phyloP scores from a whole-genome alignment of 2,888 invertebrate genomes.

The Plagodis pulveraria region DNA sequence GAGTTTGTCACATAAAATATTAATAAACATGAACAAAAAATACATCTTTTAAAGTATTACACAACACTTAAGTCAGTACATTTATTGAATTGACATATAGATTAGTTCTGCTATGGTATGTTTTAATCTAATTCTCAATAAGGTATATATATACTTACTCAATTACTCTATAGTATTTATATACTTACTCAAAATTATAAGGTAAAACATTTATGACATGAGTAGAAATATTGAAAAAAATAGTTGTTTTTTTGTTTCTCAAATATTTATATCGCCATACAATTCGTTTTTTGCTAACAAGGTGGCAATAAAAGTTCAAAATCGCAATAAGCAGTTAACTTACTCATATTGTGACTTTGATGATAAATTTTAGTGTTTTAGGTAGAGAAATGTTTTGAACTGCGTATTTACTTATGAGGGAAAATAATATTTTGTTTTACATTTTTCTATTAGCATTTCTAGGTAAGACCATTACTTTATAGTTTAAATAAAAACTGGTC shows the following conservation, averaged over 20 bases:
- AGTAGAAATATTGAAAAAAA: too few relatives aligned
- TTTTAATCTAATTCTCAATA: too few relatives aligned
- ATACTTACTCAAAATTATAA: not conserved
- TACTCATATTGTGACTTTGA: not conserved
- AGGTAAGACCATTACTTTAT: not conserved
- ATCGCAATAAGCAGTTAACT: slow-evolving; percentile 3
- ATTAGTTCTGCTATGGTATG: too few relatives aligned
- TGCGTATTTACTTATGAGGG: not conserved
- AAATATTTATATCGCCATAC: not conserved
- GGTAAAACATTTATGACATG: not conserved
- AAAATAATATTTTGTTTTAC: not conserved
- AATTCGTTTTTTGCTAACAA: not conserved
- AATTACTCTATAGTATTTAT: too few relatives aligned
- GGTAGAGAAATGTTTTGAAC: not conserved
- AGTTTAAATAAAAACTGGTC: not conserved
- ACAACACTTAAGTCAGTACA: too few relatives aligned
- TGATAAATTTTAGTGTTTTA: not conserved
- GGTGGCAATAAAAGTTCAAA: not conserved
- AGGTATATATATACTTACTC: not conserved
- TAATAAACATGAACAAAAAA: too few relatives aligned
- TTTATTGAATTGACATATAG: too few relatives aligned
- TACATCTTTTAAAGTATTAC: too few relatives aligned
- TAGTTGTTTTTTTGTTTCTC: not conserved
- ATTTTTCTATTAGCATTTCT: not conserved
- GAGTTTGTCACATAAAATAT: too few relatives aligned